Evolutionary conservation across 2,888 invertebrate species (phyloP).

Genomic region (Trichopria drosophilae): DNA sequence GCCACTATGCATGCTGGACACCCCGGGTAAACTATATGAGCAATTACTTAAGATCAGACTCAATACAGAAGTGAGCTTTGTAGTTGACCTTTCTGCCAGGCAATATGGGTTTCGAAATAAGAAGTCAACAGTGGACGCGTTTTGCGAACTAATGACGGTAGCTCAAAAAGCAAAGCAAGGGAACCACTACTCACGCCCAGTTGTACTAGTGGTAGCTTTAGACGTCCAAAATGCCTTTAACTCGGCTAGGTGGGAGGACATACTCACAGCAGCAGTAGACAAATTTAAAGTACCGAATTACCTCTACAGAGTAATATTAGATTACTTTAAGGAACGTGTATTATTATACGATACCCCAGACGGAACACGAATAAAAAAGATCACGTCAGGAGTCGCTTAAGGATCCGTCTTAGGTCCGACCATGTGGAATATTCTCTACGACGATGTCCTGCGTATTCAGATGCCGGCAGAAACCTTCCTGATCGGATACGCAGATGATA

Average conservation of each 20-base stretch:
- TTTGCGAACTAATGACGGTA: slow-evolving; percentile 24
- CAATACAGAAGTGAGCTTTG: slow-evolving; percentile 19
- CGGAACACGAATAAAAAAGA: neutral
- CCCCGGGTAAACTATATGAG: slow-evolving; percentile 31
- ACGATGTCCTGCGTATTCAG: too few relatives aligned
- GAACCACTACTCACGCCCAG: slow-evolving; percentile 21
- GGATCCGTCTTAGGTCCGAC: slow-evolving; percentile 18
- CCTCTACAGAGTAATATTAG: neutral
- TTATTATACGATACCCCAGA: slow-evolving; percentile 28
- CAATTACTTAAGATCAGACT: slow-evolving; percentile 33
- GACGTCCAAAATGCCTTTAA: slow-evolving; percentile 30
- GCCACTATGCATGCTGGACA: slow-evolving; percentile 29
- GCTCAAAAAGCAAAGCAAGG: slow-evolving; percentile 13
- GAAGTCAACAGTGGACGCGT: slow-evolving; percentile 28
- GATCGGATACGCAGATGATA: slow-evolving; percentile 32
- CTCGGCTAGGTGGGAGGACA: slow-evolving; percentile 27
- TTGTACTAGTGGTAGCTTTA: slow-evolving; percentile 23
- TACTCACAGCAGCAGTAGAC: neutral
- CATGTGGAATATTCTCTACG: slow-evolving; percentile 14
- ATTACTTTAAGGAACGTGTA: slow-evolving; percentile 27
- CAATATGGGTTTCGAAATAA: slow-evolving; percentile 32
- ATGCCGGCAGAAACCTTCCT: slow-evolving; percentile 18
- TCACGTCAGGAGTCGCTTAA: slow-evolving; percentile 13
- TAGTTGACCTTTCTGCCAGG: slow-evolving; percentile 29
- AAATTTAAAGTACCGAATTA: slow-evolving; percentile 5